Evolutionary conservation across 2,797 vertebrate genomes (phyloP).

Genomic region (Diplodus sargus): DNA sequence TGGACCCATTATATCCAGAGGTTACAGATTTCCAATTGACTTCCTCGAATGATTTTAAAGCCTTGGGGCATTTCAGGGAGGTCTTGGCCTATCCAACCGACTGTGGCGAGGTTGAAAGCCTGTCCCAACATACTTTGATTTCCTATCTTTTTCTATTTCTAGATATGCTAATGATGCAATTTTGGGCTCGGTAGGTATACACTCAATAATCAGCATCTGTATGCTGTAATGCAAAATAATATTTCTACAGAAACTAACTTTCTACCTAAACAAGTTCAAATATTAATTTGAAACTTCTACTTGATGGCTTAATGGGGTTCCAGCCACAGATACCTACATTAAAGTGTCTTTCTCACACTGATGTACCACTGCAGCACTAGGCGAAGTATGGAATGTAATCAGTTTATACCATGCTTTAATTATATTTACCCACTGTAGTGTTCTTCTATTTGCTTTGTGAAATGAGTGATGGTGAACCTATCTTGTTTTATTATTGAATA

Average conservation of each 20-base stretch:
- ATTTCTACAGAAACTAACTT: neutral
- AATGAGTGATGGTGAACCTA: neutral
- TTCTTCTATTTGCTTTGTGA: neutral
- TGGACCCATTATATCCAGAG: slow-evolving; percentile 31
- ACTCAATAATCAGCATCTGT: neutral
- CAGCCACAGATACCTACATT: neutral
- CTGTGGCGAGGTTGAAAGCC: neutral
- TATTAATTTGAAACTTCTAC: neutral
- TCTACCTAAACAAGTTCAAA: neutral
- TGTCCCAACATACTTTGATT: neutral
- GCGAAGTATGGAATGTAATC: no score
- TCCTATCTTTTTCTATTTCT: neutral
- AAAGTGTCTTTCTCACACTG: neutral
- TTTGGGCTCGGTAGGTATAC: neutral
- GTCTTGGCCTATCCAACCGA: no score
- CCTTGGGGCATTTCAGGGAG: neutral
- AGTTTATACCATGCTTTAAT: neutral
- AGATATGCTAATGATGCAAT: neutral
- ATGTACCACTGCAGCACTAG: no score
- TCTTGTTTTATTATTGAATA: neutral
- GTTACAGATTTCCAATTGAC: slow-evolving; percentile 39
- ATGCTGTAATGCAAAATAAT: neutral
- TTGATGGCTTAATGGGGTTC: neutral
- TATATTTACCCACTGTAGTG: neutral
- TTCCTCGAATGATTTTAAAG: neutral